Evolutionary conservation across 1,140 invertebrate species (phyloP), one percentile per base, ranked within the genome.

Genomic region (Conus betulinus): DNA sequence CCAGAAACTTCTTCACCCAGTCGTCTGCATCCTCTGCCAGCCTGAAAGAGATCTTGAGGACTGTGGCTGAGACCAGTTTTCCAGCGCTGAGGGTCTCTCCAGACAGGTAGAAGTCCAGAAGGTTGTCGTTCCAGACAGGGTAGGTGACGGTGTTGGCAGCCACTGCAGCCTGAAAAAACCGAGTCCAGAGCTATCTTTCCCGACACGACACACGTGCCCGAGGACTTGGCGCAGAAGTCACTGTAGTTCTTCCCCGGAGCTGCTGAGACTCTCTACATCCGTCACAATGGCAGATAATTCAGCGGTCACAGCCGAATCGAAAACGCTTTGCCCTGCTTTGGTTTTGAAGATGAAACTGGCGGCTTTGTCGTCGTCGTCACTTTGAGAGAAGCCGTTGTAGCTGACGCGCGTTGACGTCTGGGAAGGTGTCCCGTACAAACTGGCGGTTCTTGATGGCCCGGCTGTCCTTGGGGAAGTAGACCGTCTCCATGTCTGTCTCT

Each of bases 391-490:
- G 27, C 63, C 7, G 53, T 74, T 74, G 52, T 85, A 85, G 6
- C 27, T 6, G 52, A 74, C 25, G 25, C 74, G n/a, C n/a, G 71
- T 39, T 85, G 63, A 74, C 11, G 60, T 89, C 83, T 23, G 84
- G 55, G 52, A 57, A 57, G 52, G 23, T 84, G 11, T 57, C 25
- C 53, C 82, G 7, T 5, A n/a, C n/a, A 8, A 25, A n/a, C 25
- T 84, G 51, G 11, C 82, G 82, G 23, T 84, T 52, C 53, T 23
- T 60, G 52, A 51, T 20, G 23, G 82, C 82, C 23, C 52, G 81
- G 71, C 71, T 88, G 74, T 82, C 74, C 6, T 17, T 84, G 11
- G 88, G 88, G 25, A 78, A 71, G 82, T 88, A 88, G n/a, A 88
- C 17, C 6, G 10, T 53, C 67, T 85, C 82, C 27, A 85, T 7